Base-by-base conservation (phyloP, 1,140 invertebrate genomes). In the Hermetia illucens region DNA sequence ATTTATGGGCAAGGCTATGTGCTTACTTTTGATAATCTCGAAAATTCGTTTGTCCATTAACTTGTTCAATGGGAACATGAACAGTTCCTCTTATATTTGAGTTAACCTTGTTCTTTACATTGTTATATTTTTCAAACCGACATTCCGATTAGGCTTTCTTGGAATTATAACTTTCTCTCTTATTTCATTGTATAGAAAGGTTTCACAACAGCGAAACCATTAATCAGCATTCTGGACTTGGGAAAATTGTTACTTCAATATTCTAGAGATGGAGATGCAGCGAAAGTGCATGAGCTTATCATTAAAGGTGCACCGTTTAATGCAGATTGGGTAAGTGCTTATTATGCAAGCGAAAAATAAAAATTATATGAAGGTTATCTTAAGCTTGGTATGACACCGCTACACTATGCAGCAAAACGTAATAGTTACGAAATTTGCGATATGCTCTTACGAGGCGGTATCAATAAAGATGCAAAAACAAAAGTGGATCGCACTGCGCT, bases 401-500 rank as follows among this genome's bases (percentile, higher is more conserved):
- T 94, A 22, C 89, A 94, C 63, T 72, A 87, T 45, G 83, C 88
- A 22, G 82, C 86, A 10, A 77, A 79, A 58, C 76, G 77, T 60
- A 87, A 86, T 50, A 84, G 91, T 55, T 53, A 74, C 32, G 79
- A 79, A 43, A 83, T 85, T 34, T 86, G 82, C 42, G 79, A 87
- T 47, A 74, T 88, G 41, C 65, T 95, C 22, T 62, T 93, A 18
- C 68, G 77, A 43, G 83, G 85, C 21, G 89, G 89, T 31, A 85
- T 91, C 43, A 83, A 79, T 21, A 71, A 80, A 48, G 89, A 93
- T 67, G 78, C 84, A 3, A 72, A 82, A 46, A 94, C 88, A 12
- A 95, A 95, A 69, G 87, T 93, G 1, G 87, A 92, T 55, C 70
- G 86, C 49, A 93, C 91, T 17, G 82, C 90, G 29, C 60, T 95